These are phyloP conservation scores for Rhogogaster chlorosoma DNA, from an alignment of 2,888 invertebrate genomes.

Conservation along the genomic window DNA sequence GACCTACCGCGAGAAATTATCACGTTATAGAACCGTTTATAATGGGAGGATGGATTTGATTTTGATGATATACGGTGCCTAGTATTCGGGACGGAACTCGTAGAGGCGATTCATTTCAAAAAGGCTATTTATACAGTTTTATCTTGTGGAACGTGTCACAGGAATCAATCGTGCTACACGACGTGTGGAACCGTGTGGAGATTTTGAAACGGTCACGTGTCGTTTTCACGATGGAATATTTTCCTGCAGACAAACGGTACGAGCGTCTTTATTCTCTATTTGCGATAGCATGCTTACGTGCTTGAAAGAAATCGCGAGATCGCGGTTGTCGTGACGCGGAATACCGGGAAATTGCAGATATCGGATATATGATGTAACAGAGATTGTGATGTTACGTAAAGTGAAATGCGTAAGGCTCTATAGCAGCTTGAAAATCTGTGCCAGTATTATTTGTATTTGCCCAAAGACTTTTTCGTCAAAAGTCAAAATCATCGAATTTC, in stretches of 20 bases:
- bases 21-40: not conserved
- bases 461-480: not conserved
- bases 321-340: not conserved
- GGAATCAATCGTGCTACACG: constrained; percentile 2
- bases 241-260: constrained; percentile 15
- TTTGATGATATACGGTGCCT: not conserved
- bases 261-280: constrained; percentile 8
- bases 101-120: constrained; percentile 13
- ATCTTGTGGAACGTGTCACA: constrained; percentile 12
- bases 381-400: constrained; percentile 2
- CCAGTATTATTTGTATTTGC: not conserved
- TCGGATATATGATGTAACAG: not conserved
- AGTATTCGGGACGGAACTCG: not conserved
- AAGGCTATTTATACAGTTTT: constrained; percentile 30
- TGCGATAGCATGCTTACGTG: constrained; percentile 16
- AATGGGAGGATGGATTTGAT: not conserved
- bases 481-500: not conserved
- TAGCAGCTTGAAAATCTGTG: not conserved
- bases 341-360: not conserved
- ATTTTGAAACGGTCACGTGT: constrained; percentile 30
- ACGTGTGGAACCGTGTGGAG: constrained; percentile 33
- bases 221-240: constrained; percentile 32
- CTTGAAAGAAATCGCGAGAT: constrained; percentile 21
- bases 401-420: not conserved
- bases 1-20: not conserved